Base-by-base conservation (phyloP, 2,888 invertebrate genomes). In the Drosophila cyrtoloma region DNA sequence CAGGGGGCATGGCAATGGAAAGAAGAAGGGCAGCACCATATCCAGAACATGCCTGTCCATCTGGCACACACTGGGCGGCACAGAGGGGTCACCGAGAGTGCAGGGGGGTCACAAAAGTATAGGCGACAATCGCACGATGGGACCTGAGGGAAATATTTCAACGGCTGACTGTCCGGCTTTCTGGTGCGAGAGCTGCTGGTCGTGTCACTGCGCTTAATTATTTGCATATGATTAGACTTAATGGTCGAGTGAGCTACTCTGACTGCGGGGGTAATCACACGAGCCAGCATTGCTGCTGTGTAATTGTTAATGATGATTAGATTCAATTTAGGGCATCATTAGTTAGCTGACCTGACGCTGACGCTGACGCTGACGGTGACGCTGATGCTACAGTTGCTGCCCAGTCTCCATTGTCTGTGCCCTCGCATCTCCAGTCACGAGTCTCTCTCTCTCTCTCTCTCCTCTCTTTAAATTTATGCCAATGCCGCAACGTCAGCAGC, bases 291-390 rank as follows among this genome's bases (percentile, higher is more conserved):
- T 56, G 72, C 63, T 51, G 78, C 67, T 83, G 86, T 84, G 90
- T 92, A 93, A 93, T 93, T 93, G 93, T 93, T 93, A 93, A 93
- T 93, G 93, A 93, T 93, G 93, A 93, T 93, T 93, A 93, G 93
- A 93, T 92, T 93, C 93, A 93, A 93, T 93, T 93, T 93, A 91
- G 90, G 91, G 92, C 92, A 92, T 92, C 93, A 93, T 93, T 93
- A 93, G 93, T 90, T 91, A 88, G 84, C 91, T 84, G 89, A 83
- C 90, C 22, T 42, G 42, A 39, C 39, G 39, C 16, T 37, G 35
- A 16, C 35, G 19, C 42, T n/a, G n/a, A n/a, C n/a, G n/a, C n/a
- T 26, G 26, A 26, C 26, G 26, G 26, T 22, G 12, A 47, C 7
- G 47, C 47, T 16, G 79, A 75, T 65, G 71, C 72, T 70, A 72